These are phyloP conservation scores for Caenorhabditis doughertyi DNA, from an alignment of 2,888 invertebrate species.

Conservation along the genomic window DNA sequence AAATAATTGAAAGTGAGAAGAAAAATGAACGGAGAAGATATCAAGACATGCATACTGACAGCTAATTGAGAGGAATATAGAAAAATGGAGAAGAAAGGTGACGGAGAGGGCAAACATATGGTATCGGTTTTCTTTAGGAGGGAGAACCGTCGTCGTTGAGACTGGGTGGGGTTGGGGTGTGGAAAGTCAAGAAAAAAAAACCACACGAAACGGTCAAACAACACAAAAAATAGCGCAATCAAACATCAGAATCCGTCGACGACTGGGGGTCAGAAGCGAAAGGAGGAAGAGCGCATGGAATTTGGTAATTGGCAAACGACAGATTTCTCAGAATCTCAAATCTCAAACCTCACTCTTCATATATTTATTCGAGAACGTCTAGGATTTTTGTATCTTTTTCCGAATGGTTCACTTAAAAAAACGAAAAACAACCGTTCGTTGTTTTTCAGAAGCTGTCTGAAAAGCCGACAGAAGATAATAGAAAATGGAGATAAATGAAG, in stretches of 20 bases:
- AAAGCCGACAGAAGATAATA: conserved; percentile 20
- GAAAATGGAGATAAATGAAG: conserved; percentile 34
- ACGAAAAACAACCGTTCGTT: background rate
- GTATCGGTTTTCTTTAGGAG: conserved; percentile 51
- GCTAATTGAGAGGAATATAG: conserved; percentile 19
- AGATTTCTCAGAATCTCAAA: conserved; percentile 20
- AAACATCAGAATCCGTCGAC: conserved; percentile 58
- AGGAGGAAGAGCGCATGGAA: conserved; percentile 8
- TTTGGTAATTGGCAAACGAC: conserved; percentile 25
- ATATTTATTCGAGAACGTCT: background rate
- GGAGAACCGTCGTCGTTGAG: conserved; percentile 37
- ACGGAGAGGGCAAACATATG: conserved; percentile 56
- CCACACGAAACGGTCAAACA: conserved; percentile 53
- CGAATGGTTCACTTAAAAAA: background rate
- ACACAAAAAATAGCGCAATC: conserved; percentile 47
- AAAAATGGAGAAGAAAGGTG: conserved; percentile 24
- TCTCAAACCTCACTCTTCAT: conserved; percentile 10
- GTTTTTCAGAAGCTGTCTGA: background rate
- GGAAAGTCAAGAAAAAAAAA: background rate
- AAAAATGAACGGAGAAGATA: conserved; percentile 16
- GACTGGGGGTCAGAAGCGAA: conserved; percentile 15
- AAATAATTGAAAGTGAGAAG: conserved; percentile 11
- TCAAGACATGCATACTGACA: conserved; percentile 29
- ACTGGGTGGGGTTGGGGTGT: conserved; percentile 27
- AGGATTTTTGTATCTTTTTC: background rate